These are phyloP conservation scores for Engraulis encrasicolus DNA, from an alignment of 2,113 vertebrate species.

Conservation along the genomic window DNA sequence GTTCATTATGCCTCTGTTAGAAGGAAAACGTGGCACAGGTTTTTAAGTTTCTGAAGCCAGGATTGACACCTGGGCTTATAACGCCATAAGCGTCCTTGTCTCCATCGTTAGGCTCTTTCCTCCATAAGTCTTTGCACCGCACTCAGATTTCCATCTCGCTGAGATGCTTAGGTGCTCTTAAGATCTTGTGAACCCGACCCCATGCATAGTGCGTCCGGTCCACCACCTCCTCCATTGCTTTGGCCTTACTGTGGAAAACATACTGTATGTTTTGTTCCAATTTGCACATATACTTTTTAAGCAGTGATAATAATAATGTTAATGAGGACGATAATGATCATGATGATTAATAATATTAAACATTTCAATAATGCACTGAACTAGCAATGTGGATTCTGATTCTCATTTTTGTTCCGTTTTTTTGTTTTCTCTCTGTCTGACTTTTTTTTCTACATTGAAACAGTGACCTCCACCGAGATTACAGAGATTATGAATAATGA, in stretches of 20 bases:
- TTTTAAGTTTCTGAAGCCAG: too few species aligned
- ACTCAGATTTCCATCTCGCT: not conserved
- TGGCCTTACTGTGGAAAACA: constrained; percentile 6
- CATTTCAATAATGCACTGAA: constrained; percentile 39
- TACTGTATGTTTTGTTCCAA: constrained; percentile 3
- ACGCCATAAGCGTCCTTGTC: not conserved
- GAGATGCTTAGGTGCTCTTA: not conserved
- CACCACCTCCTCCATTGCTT: not conserved
- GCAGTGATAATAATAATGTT: not conserved
- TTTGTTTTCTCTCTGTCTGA: too few species aligned
- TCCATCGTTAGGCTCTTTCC: not conserved
- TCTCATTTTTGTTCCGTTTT: not conserved
- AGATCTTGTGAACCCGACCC: not conserved
- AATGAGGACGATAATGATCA: constrained; percentile 9
- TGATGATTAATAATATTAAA: constrained; percentile 27
- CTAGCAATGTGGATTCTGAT: not conserved
- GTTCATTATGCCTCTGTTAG: too few species aligned
- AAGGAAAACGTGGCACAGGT: too few species aligned
- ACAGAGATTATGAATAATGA: constrained; percentile 2
- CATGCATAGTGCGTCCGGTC: not conserved
- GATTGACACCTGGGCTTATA: too few species aligned
- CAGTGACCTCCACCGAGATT: constrained; percentile 5
- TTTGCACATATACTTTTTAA: constrained; percentile 26
- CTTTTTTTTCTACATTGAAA: constrained; percentile 7
- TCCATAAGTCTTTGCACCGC: not conserved